Conservation (phyloP, 2,888 invertebrate genomes). For the Pyrgus malvae region DNA sequence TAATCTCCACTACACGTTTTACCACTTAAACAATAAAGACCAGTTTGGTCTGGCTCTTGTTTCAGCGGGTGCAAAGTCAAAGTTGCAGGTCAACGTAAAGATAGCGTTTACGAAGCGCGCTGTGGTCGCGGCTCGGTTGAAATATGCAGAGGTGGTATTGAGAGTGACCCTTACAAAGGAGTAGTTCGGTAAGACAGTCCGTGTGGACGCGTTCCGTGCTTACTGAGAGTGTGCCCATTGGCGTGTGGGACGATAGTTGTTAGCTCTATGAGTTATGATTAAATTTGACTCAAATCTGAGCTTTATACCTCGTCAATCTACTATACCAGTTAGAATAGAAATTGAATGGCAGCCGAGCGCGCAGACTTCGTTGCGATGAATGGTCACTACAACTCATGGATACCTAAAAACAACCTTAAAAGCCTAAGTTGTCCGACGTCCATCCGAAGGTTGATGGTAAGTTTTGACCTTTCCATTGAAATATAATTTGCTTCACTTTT, state of each 20-base stretch:
- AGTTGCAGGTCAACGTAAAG: slow-evolving; percentile 56
- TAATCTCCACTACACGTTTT: slow-evolving; percentile 27
- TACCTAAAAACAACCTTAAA: too few relatives aligned
- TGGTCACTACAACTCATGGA: too few relatives aligned
- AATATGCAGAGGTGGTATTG: slow-evolving; percentile 78
- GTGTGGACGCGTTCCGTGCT: slow-evolving; percentile 61
- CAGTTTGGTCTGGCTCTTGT: slow-evolving; percentile 33
- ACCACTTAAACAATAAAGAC: slow-evolving; percentile 34
- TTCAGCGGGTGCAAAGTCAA: slow-evolving; percentile 29
- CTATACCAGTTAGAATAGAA: too few relatives aligned
- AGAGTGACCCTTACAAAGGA: slow-evolving; percentile 71
- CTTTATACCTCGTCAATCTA: too few relatives aligned
- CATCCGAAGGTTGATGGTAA: too few relatives aligned
- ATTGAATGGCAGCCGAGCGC: too few relatives aligned
- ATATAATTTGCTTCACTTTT: too few relatives aligned
- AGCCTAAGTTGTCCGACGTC: too few relatives aligned
- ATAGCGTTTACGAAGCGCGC: slow-evolving; percentile 71
- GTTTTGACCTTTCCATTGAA: too few relatives aligned
- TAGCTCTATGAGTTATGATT: too few relatives aligned
- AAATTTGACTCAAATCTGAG: too few relatives aligned
- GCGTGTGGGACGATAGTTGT: slow-evolving; percentile 30
- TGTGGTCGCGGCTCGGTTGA: slow-evolving; percentile 69
- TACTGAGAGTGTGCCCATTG: slow-evolving; percentile 45
- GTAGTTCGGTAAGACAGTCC: slow-evolving; percentile 64
- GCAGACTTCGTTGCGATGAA: too few relatives aligned